Evolutionary conservation across 2,797 vertebrate genomes (phyloP).

Genomic region (Diplodus puntazzo): DNA sequence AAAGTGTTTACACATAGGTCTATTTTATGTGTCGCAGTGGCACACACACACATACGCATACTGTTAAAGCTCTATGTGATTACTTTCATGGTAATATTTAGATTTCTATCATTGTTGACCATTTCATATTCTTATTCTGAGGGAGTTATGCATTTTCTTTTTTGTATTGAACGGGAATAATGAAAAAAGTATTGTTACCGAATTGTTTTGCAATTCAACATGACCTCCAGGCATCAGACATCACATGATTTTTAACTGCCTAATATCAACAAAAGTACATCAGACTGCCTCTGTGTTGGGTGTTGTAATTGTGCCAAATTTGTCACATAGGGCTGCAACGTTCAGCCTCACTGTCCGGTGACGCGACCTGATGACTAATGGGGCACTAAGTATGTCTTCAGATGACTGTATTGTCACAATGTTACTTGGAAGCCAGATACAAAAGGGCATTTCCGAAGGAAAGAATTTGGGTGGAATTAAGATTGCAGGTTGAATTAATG

Average conservation of each 20-base stretch:
- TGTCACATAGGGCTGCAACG: conserved; percentile 11
- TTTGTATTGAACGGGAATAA: background rate
- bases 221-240: background rate
- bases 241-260: background rate
- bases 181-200: background rate
- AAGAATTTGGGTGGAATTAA: background rate
- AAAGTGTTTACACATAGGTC: conserved; percentile 12
- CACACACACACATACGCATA: background rate
- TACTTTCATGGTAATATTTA: background rate
- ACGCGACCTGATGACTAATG: background rate
- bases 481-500: background rate
- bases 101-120: background rate
- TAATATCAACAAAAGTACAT: background rate
- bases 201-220: accelerated
- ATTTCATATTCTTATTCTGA: background rate
- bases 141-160: background rate
- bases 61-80: background rate
- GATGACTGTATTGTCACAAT: background rate
- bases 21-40: conserved; percentile 6
- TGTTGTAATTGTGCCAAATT: background rate
- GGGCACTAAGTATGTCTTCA: background rate
- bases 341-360: background rate
- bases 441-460: background rate
- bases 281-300: background rate
- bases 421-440: background rate